phyloP scores from a whole-genome alignment of 2,797 vertebrate species.

The Clarias laeviceps region DNA sequence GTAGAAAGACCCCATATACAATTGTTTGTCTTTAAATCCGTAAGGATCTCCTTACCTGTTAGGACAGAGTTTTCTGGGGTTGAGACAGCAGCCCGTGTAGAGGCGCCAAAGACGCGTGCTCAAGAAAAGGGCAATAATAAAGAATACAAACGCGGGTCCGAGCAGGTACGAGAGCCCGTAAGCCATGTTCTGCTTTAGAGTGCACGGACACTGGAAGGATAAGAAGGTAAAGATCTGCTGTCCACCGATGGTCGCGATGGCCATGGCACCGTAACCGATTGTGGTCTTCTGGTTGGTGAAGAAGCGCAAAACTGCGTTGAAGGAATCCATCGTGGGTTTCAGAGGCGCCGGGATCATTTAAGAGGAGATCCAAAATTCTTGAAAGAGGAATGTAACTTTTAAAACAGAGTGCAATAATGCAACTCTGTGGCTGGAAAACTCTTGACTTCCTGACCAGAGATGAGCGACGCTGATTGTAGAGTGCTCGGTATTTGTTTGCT shows the following conservation, averaged over 20 bases:
- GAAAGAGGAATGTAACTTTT: background rate
- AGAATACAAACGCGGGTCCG: constrained; percentile 83
- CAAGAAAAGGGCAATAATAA: constrained; percentile 83
- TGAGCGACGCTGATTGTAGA: background rate
- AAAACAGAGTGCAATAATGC: background rate
- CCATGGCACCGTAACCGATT: constrained; percentile 91
- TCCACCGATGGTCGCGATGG: constrained; percentile 86
- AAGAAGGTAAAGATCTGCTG: constrained; percentile 87
- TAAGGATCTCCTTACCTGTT: background rate
- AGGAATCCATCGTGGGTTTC: constrained; percentile 79
- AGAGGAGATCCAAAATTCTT: background rate
- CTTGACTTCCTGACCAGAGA: too few relatives aligned
- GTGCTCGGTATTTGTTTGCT: background rate
- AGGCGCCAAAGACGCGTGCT: constrained; percentile 83
- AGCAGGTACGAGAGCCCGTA: constrained; percentile 88
- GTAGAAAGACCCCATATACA: background rate
- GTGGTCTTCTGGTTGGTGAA: constrained; percentile 83
- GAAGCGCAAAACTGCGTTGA: constrained; percentile 81
- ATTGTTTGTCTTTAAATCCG: background rate
- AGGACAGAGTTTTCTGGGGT: constrained; percentile 84
- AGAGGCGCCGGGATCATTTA: background rate
- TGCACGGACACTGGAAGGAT: constrained; percentile 92
- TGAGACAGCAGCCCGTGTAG: constrained; percentile 88
- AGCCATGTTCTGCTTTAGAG: constrained; percentile 77
- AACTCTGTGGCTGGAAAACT: background rate